These are phyloP conservation scores for Galeopsomyia nigrocyanea DNA, from an alignment of 2,888 invertebrate genomes.

Conservation along the genomic window DNA sequence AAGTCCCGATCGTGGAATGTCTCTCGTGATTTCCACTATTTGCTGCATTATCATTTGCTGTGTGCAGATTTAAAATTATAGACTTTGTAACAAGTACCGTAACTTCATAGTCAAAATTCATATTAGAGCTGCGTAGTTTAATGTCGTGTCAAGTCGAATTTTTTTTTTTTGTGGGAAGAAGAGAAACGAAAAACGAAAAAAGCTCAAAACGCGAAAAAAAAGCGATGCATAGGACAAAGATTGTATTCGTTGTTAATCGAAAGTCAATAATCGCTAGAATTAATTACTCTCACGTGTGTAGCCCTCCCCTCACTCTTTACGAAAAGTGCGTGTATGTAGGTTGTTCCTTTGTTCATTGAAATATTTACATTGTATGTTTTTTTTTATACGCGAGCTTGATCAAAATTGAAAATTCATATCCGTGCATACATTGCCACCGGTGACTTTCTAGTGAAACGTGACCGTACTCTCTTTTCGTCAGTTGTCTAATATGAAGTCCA, in stretches of 20 bases:
- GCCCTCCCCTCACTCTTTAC: slow-evolving; percentile 30
- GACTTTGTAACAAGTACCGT: slow-evolving; percentile 63
- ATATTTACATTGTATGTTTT: slow-evolving; percentile 48
- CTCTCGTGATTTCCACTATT: slow-evolving; percentile 64
- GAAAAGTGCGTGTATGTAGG: slow-evolving; percentile 12
- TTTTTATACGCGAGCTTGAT: slow-evolving; percentile 25
- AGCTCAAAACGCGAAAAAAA: slow-evolving; percentile 25
- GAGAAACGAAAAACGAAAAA: slow-evolving; percentile 1
- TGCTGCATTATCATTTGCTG: slow-evolving; percentile 61
- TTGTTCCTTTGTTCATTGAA: slow-evolving; percentile 28
- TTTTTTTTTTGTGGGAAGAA: no score
- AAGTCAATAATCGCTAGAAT: slow-evolving; percentile 29
- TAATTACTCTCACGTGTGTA: slow-evolving; percentile 29
- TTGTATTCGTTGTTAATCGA: slow-evolving; percentile 63
- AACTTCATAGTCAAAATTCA: slow-evolving; percentile 61
- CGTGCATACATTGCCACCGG: slow-evolving; percentile 27
- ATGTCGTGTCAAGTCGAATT: slow-evolving; percentile 27
- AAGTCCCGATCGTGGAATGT: slow-evolving; percentile 69
- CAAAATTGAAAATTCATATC: slow-evolving; percentile 28
- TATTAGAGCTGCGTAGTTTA: slow-evolving; percentile 57
- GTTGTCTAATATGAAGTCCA: slow-evolving; percentile 65
- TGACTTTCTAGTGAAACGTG: slow-evolving; percentile 31
- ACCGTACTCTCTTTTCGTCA: slow-evolving; percentile 30
- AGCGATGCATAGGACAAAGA: slow-evolving; percentile 59
- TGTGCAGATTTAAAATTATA: slow-evolving; percentile 58